Conservation (phyloP, 2,113 vertebrate genomes). For the Eubucco bourcierii region DNA sequence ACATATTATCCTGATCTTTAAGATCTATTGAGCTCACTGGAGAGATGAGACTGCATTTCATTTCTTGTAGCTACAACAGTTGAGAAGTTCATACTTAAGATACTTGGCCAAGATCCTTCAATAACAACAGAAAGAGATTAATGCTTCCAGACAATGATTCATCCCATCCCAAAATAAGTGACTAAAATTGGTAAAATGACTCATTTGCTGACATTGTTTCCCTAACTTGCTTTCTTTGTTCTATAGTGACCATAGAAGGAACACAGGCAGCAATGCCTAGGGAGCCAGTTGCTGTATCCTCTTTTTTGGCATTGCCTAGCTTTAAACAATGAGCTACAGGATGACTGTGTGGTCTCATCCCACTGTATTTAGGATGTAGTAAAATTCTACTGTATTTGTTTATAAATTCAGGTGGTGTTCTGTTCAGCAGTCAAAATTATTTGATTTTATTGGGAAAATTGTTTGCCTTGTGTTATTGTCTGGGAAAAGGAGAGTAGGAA, state of each 20-base stretch:
- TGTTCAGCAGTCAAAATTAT: not conserved
- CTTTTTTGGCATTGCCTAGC: not conserved
- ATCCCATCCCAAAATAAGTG: not conserved
- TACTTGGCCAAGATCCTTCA: not conserved
- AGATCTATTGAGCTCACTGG: not conserved
- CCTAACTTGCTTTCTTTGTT: not conserved
- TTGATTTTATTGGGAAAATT: not conserved
- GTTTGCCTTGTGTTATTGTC: not conserved
- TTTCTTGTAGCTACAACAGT: not conserved
- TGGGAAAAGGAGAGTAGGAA: not conserved
- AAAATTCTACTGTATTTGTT: not conserved
- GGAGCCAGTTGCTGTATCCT: not conserved
- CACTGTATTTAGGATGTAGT: not conserved
- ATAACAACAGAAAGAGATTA: not conserved
- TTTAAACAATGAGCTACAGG: not conserved
- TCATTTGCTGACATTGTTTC: conserved; percentile 20
- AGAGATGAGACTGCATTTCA: not conserved
- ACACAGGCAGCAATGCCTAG: not conserved
- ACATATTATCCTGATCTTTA: not conserved
- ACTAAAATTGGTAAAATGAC: conserved; percentile 18
- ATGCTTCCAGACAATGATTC: conserved; percentile 12
- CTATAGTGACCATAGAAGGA: conserved; percentile 25
- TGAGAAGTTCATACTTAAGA: not conserved
- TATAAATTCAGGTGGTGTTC: not conserved
- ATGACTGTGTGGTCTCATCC: not conserved